phyloP scores from a whole-genome alignment of 2,797 vertebrate genomes.

The Gephyroberyx darwinii region DNA sequence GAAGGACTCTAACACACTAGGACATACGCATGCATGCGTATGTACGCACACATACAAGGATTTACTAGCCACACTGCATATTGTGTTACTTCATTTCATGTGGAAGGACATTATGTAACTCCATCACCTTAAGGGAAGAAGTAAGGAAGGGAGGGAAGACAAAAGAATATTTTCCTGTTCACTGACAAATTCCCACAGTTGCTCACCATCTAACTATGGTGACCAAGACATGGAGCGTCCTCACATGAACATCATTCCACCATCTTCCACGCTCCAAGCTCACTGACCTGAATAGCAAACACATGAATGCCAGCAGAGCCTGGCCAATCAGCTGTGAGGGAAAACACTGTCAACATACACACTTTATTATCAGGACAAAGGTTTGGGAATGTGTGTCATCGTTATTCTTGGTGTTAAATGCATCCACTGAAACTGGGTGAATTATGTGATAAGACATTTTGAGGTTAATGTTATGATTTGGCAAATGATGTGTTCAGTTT shows the following conservation, averaged over 20 bases:
- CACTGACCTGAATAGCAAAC: slow-evolving; percentile 80
- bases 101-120: slow-evolving; percentile 27
- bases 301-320: slow-evolving; percentile 70
- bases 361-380: slow-evolving; percentile 68
- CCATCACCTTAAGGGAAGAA: not conserved
- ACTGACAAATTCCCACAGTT: slow-evolving; percentile 17
- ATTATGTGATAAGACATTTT: slow-evolving; percentile 37
- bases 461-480: not conserved
- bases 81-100: slow-evolving; percentile 1
- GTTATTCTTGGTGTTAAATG: slow-evolving; percentile 68
- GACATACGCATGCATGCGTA: not conserved
- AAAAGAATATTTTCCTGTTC: slow-evolving; percentile 37
- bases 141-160: slow-evolving; percentile 6
- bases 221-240: slow-evolving; percentile 30
- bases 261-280: slow-evolving; percentile 70
- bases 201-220: slow-evolving; percentile 39
- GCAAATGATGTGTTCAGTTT: slow-evolving; percentile 3
- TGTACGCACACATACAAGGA: not conserved
- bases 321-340: slow-evolving; percentile 68
- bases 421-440: slow-evolving; percentile 24
- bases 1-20: too few relatives aligned
- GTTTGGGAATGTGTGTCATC: slow-evolving; percentile 71
- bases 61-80: slow-evolving; percentile 2
- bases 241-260: slow-evolving; percentile 46
- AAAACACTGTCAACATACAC: slow-evolving; percentile 70